phyloP scores from a whole-genome alignment of 2,888 invertebrate genomes.

The Drosophila acutilabella region DNA sequence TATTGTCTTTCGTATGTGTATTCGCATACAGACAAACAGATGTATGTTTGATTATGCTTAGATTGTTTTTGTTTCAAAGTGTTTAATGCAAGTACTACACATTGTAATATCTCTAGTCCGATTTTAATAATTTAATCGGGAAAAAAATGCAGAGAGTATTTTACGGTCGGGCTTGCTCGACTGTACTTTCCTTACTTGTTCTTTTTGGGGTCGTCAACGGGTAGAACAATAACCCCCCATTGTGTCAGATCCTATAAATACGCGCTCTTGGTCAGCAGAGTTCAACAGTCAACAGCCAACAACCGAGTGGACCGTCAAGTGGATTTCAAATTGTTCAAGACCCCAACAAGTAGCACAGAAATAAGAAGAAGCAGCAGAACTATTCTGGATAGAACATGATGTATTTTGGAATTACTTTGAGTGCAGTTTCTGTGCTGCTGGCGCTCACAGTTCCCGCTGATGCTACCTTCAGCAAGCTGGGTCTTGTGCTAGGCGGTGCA shows the following conservation, averaged over 20 bases:
- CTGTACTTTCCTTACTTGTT: too few relatives aligned
- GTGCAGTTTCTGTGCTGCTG: constrained; percentile 35
- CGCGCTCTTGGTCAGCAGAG: constrained; percentile 45
- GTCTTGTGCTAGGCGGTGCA: constrained; percentile 60
- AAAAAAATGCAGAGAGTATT: too few relatives aligned
- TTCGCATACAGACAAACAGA: too few relatives aligned
- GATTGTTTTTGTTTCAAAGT: too few relatives aligned
- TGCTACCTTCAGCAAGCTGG: constrained; percentile 76
- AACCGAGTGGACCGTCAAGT: not conserved
- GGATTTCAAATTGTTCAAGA: not conserved
- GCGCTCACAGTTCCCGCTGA: constrained; percentile 49
- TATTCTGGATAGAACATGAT: constrained; percentile 50
- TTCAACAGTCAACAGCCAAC: constrained; percentile 61
- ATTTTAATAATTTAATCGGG: too few relatives aligned
- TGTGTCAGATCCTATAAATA: constrained; percentile 71
- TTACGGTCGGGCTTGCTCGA: too few relatives aligned
- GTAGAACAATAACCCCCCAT: constrained; percentile 65
- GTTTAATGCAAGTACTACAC: too few relatives aligned
- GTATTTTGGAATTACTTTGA: constrained; percentile 35
- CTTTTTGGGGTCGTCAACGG: not conserved
- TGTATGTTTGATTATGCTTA: too few relatives aligned
- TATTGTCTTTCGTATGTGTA: too few relatives aligned
- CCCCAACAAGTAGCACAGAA: not conserved
- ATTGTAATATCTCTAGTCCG: too few relatives aligned
- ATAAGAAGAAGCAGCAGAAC: constrained; percentile 3